Conservation (phyloP, 2,113 vertebrate species). For the Lonchura striata region DNA sequence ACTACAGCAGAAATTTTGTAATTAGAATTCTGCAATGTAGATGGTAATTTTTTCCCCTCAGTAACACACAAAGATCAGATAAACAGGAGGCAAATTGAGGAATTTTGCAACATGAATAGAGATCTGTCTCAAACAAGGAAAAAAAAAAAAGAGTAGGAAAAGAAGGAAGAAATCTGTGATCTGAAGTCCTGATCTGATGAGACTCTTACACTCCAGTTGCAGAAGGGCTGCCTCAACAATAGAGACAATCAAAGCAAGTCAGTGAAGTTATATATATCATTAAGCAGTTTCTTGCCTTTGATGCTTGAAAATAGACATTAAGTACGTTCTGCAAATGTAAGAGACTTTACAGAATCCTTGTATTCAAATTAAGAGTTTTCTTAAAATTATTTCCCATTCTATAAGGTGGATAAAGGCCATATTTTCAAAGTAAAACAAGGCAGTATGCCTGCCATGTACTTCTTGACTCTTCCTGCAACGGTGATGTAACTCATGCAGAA, state of each 20-base stretch:
- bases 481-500: not conserved
- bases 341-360: not conserved
- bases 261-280: not conserved
- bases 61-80: constrained; percentile 57
- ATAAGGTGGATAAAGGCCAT: not conserved
- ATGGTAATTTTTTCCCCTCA: constrained; percentile 60
- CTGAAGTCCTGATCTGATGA: not conserved
- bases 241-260: not conserved
- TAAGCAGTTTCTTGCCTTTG: not conserved
- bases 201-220: not conserved
- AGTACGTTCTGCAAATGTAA: not conserved
- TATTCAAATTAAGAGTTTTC: not conserved
- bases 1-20: constrained; percentile 70
- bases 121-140: not conserved
- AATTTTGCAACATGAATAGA: constrained; percentile 53
- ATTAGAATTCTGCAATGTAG: constrained; percentile 67
- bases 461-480: not conserved
- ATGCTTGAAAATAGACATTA: not conserved
- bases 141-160: not conserved
- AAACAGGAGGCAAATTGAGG: constrained; percentile 58
- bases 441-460: not conserved
- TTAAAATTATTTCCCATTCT: not conserved
- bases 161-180: not conserved
- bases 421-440: not conserved
- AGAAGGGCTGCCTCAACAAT: constrained; percentile 5